phyloP scores from a whole-genome alignment of 2,797 vertebrate species.

The Anisognathus igniventris region DNA sequence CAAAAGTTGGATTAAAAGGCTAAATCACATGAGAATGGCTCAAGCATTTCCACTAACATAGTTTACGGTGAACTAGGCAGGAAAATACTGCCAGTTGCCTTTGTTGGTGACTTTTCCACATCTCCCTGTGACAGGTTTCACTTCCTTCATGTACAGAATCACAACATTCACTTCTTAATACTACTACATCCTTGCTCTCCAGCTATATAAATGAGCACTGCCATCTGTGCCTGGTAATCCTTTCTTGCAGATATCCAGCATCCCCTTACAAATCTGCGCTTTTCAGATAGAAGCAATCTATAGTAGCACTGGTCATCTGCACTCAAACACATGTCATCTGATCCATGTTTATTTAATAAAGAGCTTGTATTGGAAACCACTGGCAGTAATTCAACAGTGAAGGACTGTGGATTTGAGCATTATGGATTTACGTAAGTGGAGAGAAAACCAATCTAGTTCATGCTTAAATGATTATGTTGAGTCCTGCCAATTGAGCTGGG shows the following conservation, averaged over 20 bases:
- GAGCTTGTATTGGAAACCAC: neutral
- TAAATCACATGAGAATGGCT: neutral
- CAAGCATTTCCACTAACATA: neutral
- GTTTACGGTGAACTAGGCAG: neutral
- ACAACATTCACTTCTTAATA: neutral
- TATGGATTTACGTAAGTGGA: neutral
- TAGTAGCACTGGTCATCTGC: neutral
- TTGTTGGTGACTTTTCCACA: neutral
- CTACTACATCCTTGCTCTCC: neutral
- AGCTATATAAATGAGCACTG: neutral
- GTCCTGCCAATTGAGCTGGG: neutral
- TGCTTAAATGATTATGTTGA: neutral
- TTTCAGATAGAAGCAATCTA: neutral
- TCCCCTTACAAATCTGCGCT: neutral
- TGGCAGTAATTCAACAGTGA: neutral
- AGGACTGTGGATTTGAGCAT: conserved; percentile 10
- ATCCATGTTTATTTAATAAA: conserved; percentile 35
- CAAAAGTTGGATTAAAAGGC: neutral
- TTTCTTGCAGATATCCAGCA: neutral
- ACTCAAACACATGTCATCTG: neutral
- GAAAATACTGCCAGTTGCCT: neutral
- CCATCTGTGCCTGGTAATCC: conserved; percentile 17
- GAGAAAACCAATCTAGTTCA: neutral
- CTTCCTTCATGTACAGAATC: neutral
- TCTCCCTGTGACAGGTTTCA: neutral